Evolutionary conservation across 2,113 vertebrate genomes (phyloP).

Genomic region (Megalops atlanticus): DNA sequence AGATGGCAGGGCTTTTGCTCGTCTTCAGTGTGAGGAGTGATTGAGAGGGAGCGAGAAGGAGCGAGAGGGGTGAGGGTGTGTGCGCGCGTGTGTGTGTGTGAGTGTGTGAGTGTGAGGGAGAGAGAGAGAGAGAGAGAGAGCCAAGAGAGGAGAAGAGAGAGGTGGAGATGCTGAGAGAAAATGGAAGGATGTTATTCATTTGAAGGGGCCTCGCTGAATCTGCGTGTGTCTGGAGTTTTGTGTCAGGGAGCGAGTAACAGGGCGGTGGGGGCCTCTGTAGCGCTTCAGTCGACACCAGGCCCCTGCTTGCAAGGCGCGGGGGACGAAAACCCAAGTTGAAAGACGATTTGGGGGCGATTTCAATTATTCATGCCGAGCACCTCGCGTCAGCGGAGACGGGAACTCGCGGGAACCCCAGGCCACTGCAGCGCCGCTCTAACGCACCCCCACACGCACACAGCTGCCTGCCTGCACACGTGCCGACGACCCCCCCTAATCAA

Average conservation of each 20-base stretch:
- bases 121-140: conserved; percentile 32
- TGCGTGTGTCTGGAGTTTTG: conserved; percentile 38
- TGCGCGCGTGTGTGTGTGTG: too few relatives aligned
- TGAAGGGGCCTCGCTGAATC: conserved; percentile 46
- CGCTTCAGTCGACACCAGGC: conserved; percentile 62
- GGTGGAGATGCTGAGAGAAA: conserved; percentile 23
- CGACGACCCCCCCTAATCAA: conserved; percentile 35
- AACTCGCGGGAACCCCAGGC: conserved; percentile 55
- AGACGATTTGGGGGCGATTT: conserved; percentile 55
- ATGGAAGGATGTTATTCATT: conserved; percentile 54
- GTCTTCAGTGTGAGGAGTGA: conserved; percentile 48
- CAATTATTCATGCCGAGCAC: conserved; percentile 70
- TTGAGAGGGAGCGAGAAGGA: conserved; percentile 47
- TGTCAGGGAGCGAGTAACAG: conserved; percentile 50
- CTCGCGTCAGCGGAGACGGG: conserved; percentile 55
- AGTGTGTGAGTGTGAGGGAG: conserved; percentile 32
- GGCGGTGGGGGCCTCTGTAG: conserved; percentile 53
- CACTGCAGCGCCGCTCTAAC: conserved; percentile 31
- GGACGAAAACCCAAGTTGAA: conserved; percentile 53
- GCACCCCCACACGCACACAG: conserved; percentile 3
- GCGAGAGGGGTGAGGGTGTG: conserved; percentile 12
- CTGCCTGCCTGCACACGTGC: too few relatives aligned
- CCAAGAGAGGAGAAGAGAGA: conserved; percentile 17
- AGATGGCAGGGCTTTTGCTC: conserved; percentile 67
- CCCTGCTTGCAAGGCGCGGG: conserved; percentile 44